These are phyloP conservation scores for Tetanocera ferruginea DNA, from an alignment of 2,888 invertebrate genomes.

Conservation along the genomic window DNA sequence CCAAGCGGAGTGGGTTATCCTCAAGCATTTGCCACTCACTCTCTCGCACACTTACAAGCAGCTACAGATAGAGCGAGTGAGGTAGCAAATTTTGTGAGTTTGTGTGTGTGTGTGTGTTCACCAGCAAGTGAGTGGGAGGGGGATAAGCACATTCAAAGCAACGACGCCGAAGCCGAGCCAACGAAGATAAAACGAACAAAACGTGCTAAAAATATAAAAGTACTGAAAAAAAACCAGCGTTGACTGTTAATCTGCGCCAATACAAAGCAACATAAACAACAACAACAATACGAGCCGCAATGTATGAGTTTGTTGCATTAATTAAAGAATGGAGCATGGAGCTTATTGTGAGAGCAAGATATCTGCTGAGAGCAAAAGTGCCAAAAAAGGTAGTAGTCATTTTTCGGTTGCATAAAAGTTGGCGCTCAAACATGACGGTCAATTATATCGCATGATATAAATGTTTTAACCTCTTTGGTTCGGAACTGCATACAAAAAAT, in stretches of 20 bases:
- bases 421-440: neutral
- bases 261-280: slow-evolving; percentile 45
- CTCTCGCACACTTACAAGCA: slow-evolving; percentile 1
- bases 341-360: neutral
- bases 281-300: slow-evolving; percentile 14
- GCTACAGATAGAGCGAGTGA: slow-evolving; percentile 42
- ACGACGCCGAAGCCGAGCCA: slow-evolving; percentile 14
- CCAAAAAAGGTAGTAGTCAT: neutral
- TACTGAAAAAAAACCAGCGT: slow-evolving; percentile 45
- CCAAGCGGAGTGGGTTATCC: slow-evolving; percentile 21
- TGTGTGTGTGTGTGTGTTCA: slow-evolving; percentile 18
- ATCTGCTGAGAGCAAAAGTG: neutral
- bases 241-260: slow-evolving; percentile 58
- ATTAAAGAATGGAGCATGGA: neutral
- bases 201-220: slow-evolving; percentile 8
- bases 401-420: neutral
- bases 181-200: slow-evolving; percentile 33
- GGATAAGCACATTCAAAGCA: slow-evolving; percentile 30
- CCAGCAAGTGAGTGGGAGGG: slow-evolving; percentile 37
- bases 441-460: slow-evolving; percentile 1
- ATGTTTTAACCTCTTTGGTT: neutral
- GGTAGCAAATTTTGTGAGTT: slow-evolving; percentile 39
- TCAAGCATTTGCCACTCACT: slow-evolving; percentile 29
- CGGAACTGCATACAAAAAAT: neutral
- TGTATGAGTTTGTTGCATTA: neutral